These are phyloP conservation scores for Myzus persicae DNA, from an alignment of 1,140 invertebrate species.

Conservation along the genomic window DNA sequence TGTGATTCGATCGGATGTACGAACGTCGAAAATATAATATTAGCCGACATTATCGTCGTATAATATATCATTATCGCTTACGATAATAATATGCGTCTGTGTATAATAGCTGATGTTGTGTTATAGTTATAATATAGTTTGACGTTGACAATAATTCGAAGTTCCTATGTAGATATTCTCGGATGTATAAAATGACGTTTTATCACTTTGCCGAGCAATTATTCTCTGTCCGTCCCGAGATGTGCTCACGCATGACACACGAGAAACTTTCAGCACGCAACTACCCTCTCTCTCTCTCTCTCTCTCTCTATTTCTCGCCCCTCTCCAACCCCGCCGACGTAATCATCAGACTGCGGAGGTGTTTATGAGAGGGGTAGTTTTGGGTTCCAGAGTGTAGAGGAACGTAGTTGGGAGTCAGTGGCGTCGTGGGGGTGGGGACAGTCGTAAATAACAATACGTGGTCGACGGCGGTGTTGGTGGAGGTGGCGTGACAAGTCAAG, in stretches of 20 bases:
- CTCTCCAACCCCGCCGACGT: too few species aligned
- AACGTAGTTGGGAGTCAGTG: background rate
- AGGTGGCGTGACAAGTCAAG: background rate
- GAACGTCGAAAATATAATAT: background rate
- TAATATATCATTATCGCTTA: background rate
- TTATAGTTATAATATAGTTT: background rate
- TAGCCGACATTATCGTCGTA: background rate
- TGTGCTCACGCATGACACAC: background rate
- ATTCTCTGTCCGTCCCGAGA: background rate
- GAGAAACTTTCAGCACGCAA: background rate
- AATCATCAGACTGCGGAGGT: background rate
- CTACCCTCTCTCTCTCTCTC: background rate
- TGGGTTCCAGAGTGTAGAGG: too few species aligned
- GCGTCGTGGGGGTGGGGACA: too few species aligned
- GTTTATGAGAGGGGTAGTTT: background rate
- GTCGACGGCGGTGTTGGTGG: background rate
- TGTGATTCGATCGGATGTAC: background rate
- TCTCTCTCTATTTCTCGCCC: background rate
- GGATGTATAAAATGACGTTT: background rate
- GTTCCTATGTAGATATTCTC: background rate
- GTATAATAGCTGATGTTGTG: background rate
- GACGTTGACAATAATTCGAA: background rate
- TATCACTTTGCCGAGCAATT: background rate
- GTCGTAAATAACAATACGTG: constrained; percentile 5
- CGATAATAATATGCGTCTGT: background rate